Percentiles rank a stretch among this genome's conserved stretches.
phyloP scores from a whole-genome alignment of 1,140 invertebrate genomes.

The Harpegnathos saltator region DNA sequence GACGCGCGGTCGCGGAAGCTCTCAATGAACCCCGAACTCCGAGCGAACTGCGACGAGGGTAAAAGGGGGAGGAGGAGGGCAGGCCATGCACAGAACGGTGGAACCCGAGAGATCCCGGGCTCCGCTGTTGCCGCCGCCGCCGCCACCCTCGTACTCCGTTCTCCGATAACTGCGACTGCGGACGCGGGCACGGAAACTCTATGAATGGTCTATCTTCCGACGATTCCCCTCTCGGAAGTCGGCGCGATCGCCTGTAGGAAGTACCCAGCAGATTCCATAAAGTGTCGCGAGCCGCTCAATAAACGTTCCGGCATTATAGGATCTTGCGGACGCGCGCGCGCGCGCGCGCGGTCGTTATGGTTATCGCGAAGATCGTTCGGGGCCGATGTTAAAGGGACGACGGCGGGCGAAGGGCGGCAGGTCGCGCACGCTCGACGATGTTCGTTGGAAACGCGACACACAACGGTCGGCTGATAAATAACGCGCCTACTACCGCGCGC shows the following conservation, averaged over 20 bases:
- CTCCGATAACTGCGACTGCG: slow-evolving; percentile 47
- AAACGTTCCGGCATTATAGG: slow-evolving; percentile 52
- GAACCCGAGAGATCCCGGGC: slow-evolving; percentile 11
- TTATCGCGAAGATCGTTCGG: slow-evolving; percentile 30
- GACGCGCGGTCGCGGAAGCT: slow-evolving; percentile 20
- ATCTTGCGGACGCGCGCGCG: neutral
- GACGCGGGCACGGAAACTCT: slow-evolving; percentile 51
- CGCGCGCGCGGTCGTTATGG: slow-evolving; percentile 18
- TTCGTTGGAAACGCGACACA: slow-evolving; percentile 2
- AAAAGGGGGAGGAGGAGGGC: too few relatives aligned
- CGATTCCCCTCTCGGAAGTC: slow-evolving; percentile 47
- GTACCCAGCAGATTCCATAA: slow-evolving; percentile 53
- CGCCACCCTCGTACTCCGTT: slow-evolving; percentile 33
- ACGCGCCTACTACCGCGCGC: neutral
- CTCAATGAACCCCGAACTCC: slow-evolving; percentile 44
- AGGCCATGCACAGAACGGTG: too few relatives aligned
- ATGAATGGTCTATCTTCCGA: slow-evolving; percentile 58
- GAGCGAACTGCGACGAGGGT: slow-evolving; percentile 33
- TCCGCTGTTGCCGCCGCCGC: too few relatives aligned
- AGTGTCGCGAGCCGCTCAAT: slow-evolving; percentile 51
- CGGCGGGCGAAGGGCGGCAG: neutral
- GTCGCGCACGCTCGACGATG: neutral
- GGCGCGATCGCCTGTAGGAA: slow-evolving; percentile 20
- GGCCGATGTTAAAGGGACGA: neutral
- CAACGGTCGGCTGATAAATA: slow-evolving; percentile 8